phyloP scores from a whole-genome alignment of 2,113 vertebrate genomes.

The Ochotona curzoniae region DNA sequence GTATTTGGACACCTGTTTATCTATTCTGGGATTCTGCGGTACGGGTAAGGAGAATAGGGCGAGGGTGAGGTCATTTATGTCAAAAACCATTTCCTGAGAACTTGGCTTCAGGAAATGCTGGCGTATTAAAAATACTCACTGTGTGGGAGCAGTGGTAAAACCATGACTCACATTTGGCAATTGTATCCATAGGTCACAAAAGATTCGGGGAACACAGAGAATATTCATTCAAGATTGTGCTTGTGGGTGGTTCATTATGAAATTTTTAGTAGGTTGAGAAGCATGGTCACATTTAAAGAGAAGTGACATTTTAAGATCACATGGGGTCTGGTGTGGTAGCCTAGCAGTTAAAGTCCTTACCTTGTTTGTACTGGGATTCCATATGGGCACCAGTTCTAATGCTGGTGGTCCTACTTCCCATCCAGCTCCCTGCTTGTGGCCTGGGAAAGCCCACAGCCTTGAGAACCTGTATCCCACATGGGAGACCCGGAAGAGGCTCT shows the following conservation, averaged over 20 bases:
- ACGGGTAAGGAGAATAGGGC: neutral
- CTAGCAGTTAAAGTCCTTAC: no score
- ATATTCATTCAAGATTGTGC: constrained; percentile 64
- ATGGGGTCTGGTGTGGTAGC: no score
- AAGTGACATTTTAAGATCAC: constrained; percentile 58
- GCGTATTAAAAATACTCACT: constrained; percentile 77
- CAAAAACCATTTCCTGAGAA: constrained; percentile 76
- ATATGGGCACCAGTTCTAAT: no score
- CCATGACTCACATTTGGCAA: constrained; percentile 68
- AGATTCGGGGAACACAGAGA: constrained; percentile 66
- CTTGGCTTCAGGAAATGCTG: constrained; percentile 72
- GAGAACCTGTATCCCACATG: no score
- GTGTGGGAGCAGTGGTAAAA: constrained; percentile 73
- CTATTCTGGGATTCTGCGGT: constrained; percentile 73
- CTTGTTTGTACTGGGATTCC: no score
- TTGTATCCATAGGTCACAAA: constrained; percentile 74
- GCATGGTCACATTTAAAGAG: constrained; percentile 52
- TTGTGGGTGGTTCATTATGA: constrained; percentile 63
- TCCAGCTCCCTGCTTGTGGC: no score
- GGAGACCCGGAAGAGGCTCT: no score
- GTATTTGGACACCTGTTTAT: constrained; percentile 73
- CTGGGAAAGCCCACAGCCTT: no score
- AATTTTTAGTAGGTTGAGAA: constrained; percentile 57
- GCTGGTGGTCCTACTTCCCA: no score
- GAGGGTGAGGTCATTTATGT: constrained; percentile 66